phyloP scores from a whole-genome alignment of 2,113 vertebrate genomes.

The Forbesichthys agassizii region DNA sequence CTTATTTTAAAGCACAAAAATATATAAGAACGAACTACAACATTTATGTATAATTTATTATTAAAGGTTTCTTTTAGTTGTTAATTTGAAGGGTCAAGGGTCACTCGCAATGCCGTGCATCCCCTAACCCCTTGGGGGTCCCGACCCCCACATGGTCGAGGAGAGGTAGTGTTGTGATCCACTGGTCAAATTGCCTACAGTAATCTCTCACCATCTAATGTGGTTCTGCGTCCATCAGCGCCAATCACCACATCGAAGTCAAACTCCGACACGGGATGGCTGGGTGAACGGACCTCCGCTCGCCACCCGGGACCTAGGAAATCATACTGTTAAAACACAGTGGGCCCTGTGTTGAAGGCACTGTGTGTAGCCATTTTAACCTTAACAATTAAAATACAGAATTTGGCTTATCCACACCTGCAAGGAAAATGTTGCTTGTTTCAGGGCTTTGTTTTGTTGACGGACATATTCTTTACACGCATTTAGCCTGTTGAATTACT shows the following conservation, averaged over 20 bases:
- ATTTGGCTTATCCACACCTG: too few species aligned
- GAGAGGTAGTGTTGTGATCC: neutral
- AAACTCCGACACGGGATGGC: conserved; percentile 83
- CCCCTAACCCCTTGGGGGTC: too few species aligned
- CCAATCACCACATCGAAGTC: conserved; percentile 92
- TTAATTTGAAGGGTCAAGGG: too few species aligned
- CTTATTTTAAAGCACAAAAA: too few species aligned
- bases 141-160: neutral
- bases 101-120: too few species aligned
- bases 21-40: too few species aligned
- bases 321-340: neutral
- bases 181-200: neutral
- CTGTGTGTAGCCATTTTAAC: neutral
- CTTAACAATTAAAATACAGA: neutral
- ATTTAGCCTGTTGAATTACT: conserved; percentile 7
- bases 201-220: conserved; percentile 82
- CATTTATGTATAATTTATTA: too few species aligned
- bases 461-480: neutral
- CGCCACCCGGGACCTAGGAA: conserved; percentile 88
- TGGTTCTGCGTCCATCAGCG: conserved; percentile 90
- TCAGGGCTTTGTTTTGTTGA: neutral
- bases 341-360: neutral
- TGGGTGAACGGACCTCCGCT: conserved; percentile 83
- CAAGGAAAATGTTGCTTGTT: neutral
- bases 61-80: too few species aligned